Conservation (phyloP, 2,888 invertebrate species). For the Monochamus alternatus region DNA sequence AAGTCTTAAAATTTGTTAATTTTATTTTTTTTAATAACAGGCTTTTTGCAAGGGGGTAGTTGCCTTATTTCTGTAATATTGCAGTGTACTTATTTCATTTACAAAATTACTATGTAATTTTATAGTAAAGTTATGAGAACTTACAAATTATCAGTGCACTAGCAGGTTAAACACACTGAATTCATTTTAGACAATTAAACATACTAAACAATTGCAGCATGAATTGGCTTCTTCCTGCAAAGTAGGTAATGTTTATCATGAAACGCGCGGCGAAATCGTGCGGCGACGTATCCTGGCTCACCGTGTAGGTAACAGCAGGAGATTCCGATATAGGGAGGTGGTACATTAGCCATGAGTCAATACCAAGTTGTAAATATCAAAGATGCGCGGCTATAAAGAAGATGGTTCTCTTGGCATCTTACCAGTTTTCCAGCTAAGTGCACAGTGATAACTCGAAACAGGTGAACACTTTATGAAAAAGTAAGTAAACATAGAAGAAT, state of each 20-base stretch:
- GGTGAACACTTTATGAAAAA: constrained; percentile 42
- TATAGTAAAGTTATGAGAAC: too few relatives aligned
- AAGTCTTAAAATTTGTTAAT: too few relatives aligned
- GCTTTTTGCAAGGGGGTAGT: too few relatives aligned
- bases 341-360: constrained; percentile 49
- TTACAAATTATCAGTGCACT: too few relatives aligned
- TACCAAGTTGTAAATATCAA: constrained; percentile 46
- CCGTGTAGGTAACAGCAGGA: constrained; percentile 40
- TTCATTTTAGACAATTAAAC: not conserved
- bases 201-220: not conserved
- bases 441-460: constrained; percentile 46
- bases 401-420: constrained; percentile 48
- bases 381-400: constrained; percentile 53
- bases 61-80: too few relatives aligned
- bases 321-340: constrained; percentile 50
- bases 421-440: constrained; percentile 52
- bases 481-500: constrained; percentile 47
- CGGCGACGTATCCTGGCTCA: constrained; percentile 3
- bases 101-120: too few relatives aligned
- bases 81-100: too few relatives aligned
- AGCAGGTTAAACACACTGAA: too few relatives aligned
- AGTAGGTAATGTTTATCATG: not conserved
- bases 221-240: not conserved
- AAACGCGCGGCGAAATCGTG: not conserved
- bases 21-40: too few relatives aligned